phyloP scores from a whole-genome alignment of 2,797 vertebrate species.

The Labeo calbasu region DNA sequence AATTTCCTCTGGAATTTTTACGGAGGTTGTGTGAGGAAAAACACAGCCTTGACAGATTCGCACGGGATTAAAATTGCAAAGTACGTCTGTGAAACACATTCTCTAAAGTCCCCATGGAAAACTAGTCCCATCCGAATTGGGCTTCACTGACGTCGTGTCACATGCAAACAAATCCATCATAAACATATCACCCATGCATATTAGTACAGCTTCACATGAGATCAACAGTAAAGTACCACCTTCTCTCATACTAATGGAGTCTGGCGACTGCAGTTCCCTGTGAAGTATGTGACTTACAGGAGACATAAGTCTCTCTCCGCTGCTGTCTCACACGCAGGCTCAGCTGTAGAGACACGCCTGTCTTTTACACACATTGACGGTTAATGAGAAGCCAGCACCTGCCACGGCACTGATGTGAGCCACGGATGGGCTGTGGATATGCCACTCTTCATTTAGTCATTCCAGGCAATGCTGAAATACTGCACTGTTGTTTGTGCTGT shows the following conservation, averaged over 20 bases:
- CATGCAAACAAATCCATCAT: background rate
- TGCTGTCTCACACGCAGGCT: background rate
- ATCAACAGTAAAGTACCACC: background rate
- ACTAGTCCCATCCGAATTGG: too few relatives aligned
- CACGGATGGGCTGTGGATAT: background rate
- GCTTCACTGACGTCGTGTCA: too few relatives aligned
- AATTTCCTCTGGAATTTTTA: too few relatives aligned
- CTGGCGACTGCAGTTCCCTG: background rate
- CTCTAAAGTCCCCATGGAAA: too few relatives aligned
- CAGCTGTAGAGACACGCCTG: conserved; percentile 32
- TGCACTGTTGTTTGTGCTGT: conserved; percentile 1
- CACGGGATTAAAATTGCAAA: too few relatives aligned
- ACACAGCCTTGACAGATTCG: too few relatives aligned
- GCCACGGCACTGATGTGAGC: conserved; percentile 27
- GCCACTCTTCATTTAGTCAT: conserved; percentile 40
- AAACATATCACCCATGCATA: too few relatives aligned
- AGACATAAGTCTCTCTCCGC: conserved; percentile 1
- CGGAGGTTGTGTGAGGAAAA: too few relatives aligned
- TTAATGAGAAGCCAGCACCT: conserved; percentile 36
- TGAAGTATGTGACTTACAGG: conserved; percentile 12
- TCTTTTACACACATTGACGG: conserved; percentile 9
- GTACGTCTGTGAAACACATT: too few relatives aligned
- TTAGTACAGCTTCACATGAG: background rate
- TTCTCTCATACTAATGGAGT: background rate
- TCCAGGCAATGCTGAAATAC: conserved; percentile 5